These are phyloP conservation scores for Delphinapterus leucas DNA, from an alignment of 2,113 vertebrate species.

Conservation along the genomic window DNA sequence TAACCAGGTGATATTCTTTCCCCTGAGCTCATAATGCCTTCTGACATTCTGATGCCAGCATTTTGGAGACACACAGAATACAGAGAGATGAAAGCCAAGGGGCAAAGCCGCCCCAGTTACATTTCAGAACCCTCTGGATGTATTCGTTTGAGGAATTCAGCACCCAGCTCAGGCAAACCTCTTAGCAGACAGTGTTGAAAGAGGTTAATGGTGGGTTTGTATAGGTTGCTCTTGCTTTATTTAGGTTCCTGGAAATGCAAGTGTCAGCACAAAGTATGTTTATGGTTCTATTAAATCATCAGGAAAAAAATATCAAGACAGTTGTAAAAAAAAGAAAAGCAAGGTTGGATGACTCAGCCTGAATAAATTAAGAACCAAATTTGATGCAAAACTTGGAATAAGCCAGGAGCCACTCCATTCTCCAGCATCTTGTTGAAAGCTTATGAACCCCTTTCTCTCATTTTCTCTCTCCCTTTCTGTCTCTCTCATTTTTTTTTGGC, in stretches of 20 bases:
- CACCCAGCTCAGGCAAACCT: neutral
- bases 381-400: constrained; percentile 3
- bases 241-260: constrained; percentile 36
- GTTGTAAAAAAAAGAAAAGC: constrained; percentile 33
- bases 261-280: constrained; percentile 43
- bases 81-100: neutral
- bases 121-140: neutral
- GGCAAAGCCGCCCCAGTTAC: neutral
- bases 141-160: constrained; percentile 28
- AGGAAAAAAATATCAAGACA: constrained; percentile 34
- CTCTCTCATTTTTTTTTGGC: neutral
- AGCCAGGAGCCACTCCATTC: neutral
- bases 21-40: neutral
- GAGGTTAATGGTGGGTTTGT: neutral
- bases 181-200: neutral
- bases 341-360: constrained; percentile 54
- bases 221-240: constrained; percentile 10
- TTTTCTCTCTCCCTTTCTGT: neutral
- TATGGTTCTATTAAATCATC: constrained; percentile 43
- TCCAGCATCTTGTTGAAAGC: neutral
- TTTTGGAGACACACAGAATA: neutral
- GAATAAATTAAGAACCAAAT: constrained; percentile 47
- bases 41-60: neutral
- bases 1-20: neutral
- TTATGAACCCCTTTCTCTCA: neutral